Evolutionary conservation across 2,888 invertebrate genomes (phyloP).

Genomic region (Nomada fabriciana): DNA sequence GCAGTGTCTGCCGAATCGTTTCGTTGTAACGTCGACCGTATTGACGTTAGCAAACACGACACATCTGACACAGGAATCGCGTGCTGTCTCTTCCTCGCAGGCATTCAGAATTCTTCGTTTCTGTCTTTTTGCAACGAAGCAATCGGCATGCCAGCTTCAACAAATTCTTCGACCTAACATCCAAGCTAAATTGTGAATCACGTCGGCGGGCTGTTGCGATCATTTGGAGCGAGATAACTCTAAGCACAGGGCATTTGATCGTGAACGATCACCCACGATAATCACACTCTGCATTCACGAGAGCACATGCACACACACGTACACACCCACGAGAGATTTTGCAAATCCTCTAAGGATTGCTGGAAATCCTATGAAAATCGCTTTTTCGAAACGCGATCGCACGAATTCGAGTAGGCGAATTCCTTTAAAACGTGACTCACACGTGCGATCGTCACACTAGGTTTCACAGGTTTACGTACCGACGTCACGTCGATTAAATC

Average conservation of each 20-base stretch:
- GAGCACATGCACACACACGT: conserved; percentile 43
- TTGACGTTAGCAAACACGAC: neutral
- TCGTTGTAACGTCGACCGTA: neutral
- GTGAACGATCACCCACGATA: conserved; percentile 35
- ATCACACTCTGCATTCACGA: conserved; percentile 45
- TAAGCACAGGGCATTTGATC: neutral
- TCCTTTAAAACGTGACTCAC: conserved; percentile 21
- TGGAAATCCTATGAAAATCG: neutral
- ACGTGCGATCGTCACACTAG: conserved; percentile 9
- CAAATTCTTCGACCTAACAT: neutral
- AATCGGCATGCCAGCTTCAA: neutral
- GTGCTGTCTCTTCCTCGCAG: neutral
- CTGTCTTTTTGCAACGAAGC: neutral
- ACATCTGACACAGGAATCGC: neutral
- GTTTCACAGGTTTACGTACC: conserved; percentile 59
- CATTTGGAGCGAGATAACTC: neutral
- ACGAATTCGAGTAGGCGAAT: neutral
- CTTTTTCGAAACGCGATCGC: neutral
- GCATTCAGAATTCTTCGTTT: neutral
- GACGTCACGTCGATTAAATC: conserved; percentile 62
- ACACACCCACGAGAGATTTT: conserved; percentile 53
- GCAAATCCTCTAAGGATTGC: conserved; percentile 25
- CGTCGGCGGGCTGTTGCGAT: conserved; percentile 32
- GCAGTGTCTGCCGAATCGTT: conserved; percentile 18
- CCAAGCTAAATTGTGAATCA: neutral